Conservation (phyloP, 2,113 vertebrate genomes). For the Pseudopodoces humilis region DNA sequence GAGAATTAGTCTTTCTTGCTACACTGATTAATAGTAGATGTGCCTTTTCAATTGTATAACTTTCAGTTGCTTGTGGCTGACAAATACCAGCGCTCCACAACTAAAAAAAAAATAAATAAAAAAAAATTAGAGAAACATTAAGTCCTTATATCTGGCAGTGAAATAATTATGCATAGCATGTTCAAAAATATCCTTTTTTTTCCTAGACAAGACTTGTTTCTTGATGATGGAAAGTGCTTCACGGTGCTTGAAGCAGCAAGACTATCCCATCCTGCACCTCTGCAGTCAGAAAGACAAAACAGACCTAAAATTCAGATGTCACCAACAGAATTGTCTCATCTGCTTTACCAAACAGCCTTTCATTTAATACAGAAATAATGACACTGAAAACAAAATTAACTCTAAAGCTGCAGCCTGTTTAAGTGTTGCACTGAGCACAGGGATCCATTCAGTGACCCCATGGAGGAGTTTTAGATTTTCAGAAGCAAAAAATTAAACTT, state of each 20-base stretch:
- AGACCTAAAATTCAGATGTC: background rate
- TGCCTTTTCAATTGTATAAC: background rate
- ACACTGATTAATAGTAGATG: background rate
- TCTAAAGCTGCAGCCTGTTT: background rate
- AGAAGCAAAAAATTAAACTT: background rate
- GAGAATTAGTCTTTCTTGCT: background rate
- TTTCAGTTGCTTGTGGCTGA: background rate
- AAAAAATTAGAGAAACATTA: background rate
- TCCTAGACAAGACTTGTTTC: background rate
- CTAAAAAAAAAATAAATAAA: too few relatives aligned
- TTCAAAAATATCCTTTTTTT: background rate
- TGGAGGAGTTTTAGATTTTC: background rate
- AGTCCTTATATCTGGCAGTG: background rate
- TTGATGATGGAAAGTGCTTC: background rate
- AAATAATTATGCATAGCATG: background rate
- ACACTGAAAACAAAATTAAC: background rate
- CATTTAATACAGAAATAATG: background rate
- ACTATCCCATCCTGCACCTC: background rate
- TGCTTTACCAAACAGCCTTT: background rate
- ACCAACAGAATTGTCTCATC: background rate
- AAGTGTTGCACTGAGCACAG: too few relatives aligned
- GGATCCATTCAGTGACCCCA: background rate
- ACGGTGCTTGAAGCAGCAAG: background rate
- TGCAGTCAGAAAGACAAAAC: background rate
- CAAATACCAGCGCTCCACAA: background rate